These are phyloP conservation scores for Calameuta pallipes DNA, from an alignment of 2,888 invertebrate genomes.

Conservation along the genomic window DNA sequence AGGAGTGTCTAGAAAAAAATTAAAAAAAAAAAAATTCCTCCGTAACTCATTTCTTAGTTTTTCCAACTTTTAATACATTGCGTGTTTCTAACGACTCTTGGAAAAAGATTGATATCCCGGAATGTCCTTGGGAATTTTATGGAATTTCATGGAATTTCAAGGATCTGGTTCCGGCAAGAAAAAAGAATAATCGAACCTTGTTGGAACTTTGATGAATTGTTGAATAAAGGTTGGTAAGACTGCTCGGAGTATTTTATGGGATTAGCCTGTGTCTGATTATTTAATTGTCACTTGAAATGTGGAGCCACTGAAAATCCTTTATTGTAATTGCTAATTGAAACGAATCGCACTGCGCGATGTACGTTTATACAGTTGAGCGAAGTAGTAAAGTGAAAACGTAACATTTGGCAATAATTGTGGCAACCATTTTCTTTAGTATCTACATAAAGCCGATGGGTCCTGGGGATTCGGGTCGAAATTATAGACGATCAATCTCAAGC, in stretches of 20 bases:
- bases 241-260: not conserved
- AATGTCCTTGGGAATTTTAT: not conserved
- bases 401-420: not conserved
- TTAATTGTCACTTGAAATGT: not conserved
- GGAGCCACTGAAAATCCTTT: not conserved
- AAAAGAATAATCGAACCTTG: not conserved
- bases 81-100: not conserved
- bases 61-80: not conserved
- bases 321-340: not conserved
- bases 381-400: not conserved
- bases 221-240: not conserved
- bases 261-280: not conserved
- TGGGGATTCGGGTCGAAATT: not conserved
- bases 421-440: not conserved
- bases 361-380: not conserved
- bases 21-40: not conserved
- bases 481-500: not conserved
- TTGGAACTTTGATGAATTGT: not conserved
- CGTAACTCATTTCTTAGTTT: not conserved
- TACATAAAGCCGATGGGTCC: not conserved
- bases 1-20: not conserved
- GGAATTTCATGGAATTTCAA: not conserved
- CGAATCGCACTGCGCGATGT: not conserved
- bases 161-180: not conserved
- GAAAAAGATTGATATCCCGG: not conserved